Conservation (phyloP, 2,888 invertebrate genomes). For the Azorinus chamasolen region DNA sequence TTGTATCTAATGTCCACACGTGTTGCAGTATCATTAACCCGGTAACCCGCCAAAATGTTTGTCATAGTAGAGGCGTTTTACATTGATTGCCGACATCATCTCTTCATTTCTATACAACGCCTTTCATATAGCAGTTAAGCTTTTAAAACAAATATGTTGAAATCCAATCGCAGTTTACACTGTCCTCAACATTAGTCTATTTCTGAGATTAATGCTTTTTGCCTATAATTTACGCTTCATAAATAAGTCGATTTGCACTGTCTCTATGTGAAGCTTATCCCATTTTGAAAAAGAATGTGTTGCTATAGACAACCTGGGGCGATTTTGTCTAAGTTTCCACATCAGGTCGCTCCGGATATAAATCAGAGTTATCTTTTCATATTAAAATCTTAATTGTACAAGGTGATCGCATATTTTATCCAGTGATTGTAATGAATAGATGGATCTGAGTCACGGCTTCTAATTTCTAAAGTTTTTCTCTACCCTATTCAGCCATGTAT, state of each 20-base stretch:
- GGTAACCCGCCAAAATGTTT: too few relatives aligned
- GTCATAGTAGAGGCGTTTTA: too few relatives aligned
- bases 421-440: constrained; percentile 70
- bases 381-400: constrained; percentile 72
- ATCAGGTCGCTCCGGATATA: constrained; percentile 52
- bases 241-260: not conserved
- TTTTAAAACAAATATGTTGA: too few relatives aligned
- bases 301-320: constrained; percentile 57
- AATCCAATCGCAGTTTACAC: too few relatives aligned
- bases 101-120: too few relatives aligned
- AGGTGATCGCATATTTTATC: constrained; percentile 75
- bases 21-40: too few relatives aligned
- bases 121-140: too few relatives aligned
- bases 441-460: constrained; percentile 46
- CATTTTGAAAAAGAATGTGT: constrained; percentile 58
- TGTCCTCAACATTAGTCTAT: too few relatives aligned
- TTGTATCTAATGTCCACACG: too few relatives aligned
- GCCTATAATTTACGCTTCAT: too few relatives aligned
- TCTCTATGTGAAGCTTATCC: constrained; percentile 29
- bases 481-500: constrained; percentile 58
- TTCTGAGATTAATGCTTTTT: too few relatives aligned
- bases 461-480: constrained; percentile 59
- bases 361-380: constrained; percentile 72
- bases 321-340: constrained; percentile 63
- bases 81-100: too few relatives aligned